Base-by-base conservation (phyloP, 2,797 vertebrate genomes). In the Ciconia nigra region DNA sequence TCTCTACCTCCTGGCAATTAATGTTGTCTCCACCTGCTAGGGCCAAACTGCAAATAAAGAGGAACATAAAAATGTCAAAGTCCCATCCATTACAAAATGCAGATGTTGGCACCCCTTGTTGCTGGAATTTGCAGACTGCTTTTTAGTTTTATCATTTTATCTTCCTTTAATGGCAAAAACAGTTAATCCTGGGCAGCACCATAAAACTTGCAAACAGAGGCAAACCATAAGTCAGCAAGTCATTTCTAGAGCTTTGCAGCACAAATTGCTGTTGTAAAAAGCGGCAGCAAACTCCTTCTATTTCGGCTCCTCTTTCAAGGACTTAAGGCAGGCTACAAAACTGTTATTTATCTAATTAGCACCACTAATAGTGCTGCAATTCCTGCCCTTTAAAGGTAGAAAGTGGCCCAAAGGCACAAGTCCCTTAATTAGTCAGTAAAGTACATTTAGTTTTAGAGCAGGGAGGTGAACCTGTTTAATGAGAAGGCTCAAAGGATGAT, bases 81-180 rank as follows among this genome's bases (percentile, higher is more conserved):
- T 15, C 21, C 4, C 59, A 90, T 95, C 70, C 84, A 19, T 63
- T 70, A 70, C 47, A 28, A 31, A 73, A 87, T 1, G 4, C 52
- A 71, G 47, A 83, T 24, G 18, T 4, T 89, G 69, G 69, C 77
- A 89, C 71, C 55, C 35, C 69, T 94, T 90, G 49, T 79, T 93
- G 44, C 79, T 88, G 63, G 24, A 44, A 96, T 94, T 96, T 97
- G 86, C 21, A 21, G 88, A 41, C 59, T 94, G 44, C 46, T 74
- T 95, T 91, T 90, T 54, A 54, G 49, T 86, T 95, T 95, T 94
- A 90, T 70, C 18, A 69, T 91, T 93, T 89, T 93, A 87, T 91
- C 85, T 92, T 47, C 33, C 80, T 57, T 94, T 87, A 79, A 55
- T 35, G 42, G 80, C 72, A 85, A 66, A 96, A 94, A 87, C 41